phyloP scores from a whole-genome alignment of 2,113 vertebrate genomes.

The Passer montanus region DNA sequence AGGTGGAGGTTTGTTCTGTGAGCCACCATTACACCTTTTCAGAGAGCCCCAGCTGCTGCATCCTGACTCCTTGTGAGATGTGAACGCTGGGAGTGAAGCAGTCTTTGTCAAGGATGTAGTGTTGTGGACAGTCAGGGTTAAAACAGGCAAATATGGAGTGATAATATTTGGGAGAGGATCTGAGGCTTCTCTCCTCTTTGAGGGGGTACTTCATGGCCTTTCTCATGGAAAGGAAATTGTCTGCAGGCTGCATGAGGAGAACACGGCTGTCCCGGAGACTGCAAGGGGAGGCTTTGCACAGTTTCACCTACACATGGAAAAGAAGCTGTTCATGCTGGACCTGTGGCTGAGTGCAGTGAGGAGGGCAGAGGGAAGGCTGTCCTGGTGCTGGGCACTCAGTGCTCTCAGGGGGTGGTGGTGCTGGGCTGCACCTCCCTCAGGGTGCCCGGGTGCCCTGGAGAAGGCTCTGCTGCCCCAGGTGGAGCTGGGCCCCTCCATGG shows the following conservation, averaged over 20 bases:
- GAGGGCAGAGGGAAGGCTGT: background rate
- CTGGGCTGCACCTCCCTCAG: accelerated
- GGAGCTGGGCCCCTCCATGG: background rate
- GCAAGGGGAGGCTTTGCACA: background rate
- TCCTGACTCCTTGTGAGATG: background rate
- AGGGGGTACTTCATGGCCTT: background rate
- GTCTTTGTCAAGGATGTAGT: background rate
- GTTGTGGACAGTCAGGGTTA: background rate
- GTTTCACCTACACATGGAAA: background rate
- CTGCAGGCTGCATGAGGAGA: background rate
- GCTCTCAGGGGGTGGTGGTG: accelerated
- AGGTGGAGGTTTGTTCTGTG: background rate
- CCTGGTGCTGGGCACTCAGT: background rate
- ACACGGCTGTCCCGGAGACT: background rate
- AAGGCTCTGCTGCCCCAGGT: accelerated
- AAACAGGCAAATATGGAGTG: background rate
- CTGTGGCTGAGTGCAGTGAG: accelerated
- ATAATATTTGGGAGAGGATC: background rate
- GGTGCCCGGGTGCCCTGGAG: accelerated
- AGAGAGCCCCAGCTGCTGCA: background rate
- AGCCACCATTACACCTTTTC: background rate
- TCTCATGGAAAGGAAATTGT: background rate
- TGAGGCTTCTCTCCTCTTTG: background rate
- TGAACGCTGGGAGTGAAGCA: background rate
- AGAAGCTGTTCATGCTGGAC: accelerated